A percentile compares a stretch with the other conserved stretches of the same genome.
Evolutionary conservation across 2,113 vertebrate species (phyloP).

Genomic region (Planiliza haematocheilus): DNA sequence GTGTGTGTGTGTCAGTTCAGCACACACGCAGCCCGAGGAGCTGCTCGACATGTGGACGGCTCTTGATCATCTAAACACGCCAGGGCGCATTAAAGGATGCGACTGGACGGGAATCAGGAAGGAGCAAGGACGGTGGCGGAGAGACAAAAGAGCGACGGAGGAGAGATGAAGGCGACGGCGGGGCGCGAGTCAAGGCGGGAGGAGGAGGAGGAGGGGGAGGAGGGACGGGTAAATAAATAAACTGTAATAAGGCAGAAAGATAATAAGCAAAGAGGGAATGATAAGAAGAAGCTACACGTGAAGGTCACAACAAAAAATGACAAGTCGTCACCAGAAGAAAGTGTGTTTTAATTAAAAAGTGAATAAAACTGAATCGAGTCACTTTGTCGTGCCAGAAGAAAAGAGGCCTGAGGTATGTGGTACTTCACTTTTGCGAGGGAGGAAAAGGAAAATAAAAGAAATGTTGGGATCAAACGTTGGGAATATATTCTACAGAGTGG

Average conservation of each 20-base stretch:
- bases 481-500: too few relatives aligned
- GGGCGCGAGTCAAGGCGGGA: too few relatives aligned
- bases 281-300: conserved; percentile 1
- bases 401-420: conserved; percentile 3
- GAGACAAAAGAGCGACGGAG: not conserved
- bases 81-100: conserved; percentile 36
- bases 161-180: not conserved
- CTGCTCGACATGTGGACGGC: conserved; percentile 22
- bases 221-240: not conserved
- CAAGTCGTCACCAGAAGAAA: conserved; percentile 3
- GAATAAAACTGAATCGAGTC: not conserved
- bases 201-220: too few relatives aligned
- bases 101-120: not conserved
- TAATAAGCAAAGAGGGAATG: not conserved
- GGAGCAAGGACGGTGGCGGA: conserved; percentile 1
- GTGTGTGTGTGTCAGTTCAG: not conserved
- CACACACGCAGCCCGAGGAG: conserved; percentile 7
- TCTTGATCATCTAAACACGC: conserved; percentile 45
- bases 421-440: not conserved
- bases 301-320: not conserved
- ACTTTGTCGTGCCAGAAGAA: conserved; percentile 4
- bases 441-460: not conserved
- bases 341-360: conserved; percentile 33
- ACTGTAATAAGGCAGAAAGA: not conserved
- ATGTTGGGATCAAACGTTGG: too few relatives aligned